A percentile compares a stretch with the other conserved stretches of the same genome.
Conservation (phyloP, 2,797 vertebrate genomes). For the Myotis daubentonii region DNA sequence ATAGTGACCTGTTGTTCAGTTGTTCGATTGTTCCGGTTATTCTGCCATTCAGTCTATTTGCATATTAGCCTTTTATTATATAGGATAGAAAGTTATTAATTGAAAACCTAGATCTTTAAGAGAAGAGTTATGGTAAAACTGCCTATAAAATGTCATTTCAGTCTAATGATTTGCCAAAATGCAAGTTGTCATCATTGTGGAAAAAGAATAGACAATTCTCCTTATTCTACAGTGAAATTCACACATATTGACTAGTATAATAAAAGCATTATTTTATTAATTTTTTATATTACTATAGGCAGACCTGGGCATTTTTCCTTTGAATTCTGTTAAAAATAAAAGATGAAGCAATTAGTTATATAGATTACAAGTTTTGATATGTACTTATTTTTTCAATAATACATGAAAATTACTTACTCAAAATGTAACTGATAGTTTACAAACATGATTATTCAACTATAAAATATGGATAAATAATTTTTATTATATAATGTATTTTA, state of each 20-base stretch:
- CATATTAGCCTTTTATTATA: too few species aligned
- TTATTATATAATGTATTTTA: not conserved
- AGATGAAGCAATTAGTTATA: not conserved
- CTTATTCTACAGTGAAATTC: not conserved
- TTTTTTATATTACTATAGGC: not conserved
- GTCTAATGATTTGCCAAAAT: not conserved
- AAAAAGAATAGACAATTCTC: not conserved
- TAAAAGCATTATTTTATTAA: not conserved
- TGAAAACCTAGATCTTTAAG: not conserved
- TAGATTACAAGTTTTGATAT: not conserved
- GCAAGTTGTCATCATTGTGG: not conserved
- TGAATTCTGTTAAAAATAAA: not conserved
- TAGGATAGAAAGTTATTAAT: not conserved
- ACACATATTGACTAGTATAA: not conserved
- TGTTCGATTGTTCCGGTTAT: too few species aligned
- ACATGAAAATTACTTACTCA: not conserved
- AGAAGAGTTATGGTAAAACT: not conserved
- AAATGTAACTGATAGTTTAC: not conserved
- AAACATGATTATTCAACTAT: not conserved
- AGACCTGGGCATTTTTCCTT: not conserved
- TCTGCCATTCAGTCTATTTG: too few species aligned
- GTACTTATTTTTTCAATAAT: not conserved
- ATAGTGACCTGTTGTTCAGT: too few species aligned
- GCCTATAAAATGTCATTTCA: not conserved
- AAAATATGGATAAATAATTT: not conserved